These are phyloP conservation scores for Sepioteuthis lessoniana DNA, from an alignment of 2,888 invertebrate species.

Conservation along the genomic window DNA sequence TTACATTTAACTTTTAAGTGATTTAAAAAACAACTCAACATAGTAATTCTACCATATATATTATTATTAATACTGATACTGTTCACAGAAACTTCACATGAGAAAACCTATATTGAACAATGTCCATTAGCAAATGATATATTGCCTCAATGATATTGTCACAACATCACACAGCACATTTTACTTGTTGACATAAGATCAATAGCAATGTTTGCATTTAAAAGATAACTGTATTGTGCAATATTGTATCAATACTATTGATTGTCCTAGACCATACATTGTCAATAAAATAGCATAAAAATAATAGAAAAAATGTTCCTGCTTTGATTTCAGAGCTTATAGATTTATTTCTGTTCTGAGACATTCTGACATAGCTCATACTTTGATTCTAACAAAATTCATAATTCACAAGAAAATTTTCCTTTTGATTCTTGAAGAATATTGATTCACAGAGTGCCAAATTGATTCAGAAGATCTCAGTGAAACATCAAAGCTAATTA, in stretches of 20 bases:
- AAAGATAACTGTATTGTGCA: neutral
- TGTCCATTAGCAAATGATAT: neutral
- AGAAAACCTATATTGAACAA: neutral
- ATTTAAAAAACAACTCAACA: neutral
- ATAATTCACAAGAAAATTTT: conserved; percentile 20
- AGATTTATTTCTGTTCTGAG: neutral
- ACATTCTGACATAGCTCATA: neutral
- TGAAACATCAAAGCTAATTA: conserved; percentile 33
- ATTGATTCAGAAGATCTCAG: conserved; percentile 33
- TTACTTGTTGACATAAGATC: neutral
- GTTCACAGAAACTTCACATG: neutral
- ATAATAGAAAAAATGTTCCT: neutral
- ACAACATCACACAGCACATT: neutral
- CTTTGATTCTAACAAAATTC: conserved; percentile 12
- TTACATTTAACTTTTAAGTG: no score
- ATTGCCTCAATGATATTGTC: neutral
- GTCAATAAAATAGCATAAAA: neutral
- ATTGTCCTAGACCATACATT: neutral
- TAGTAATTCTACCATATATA: neutral
- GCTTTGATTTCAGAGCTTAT: conserved; percentile 33
- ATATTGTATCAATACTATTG: neutral
- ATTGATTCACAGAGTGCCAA: neutral
- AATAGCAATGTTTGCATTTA: conserved; percentile 3
- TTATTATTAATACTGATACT: neutral
- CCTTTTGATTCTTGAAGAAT: conserved; percentile 21